Evolutionary conservation across 2,888 invertebrate species (phyloP).

Genomic region (Acanthoscelides obtectus): DNA sequence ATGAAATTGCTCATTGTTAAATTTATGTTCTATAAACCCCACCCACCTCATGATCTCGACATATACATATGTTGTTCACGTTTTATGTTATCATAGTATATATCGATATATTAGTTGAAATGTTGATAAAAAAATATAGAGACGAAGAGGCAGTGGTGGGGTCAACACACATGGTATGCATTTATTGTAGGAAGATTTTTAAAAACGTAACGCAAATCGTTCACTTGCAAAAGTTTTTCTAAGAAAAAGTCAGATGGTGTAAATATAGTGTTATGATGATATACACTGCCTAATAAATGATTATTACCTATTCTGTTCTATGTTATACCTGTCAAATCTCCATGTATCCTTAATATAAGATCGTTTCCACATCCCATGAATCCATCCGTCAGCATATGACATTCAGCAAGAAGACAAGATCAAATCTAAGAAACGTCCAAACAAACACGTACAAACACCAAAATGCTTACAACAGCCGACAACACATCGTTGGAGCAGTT

Average conservation of each 20-base stretch:
- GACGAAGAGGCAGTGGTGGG: slow-evolving; percentile 3
- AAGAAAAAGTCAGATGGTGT: slow-evolving; percentile 42
- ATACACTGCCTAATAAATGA: slow-evolving; percentile 50
- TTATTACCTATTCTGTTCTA: slow-evolving; percentile 31
- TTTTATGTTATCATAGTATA: slow-evolving; percentile 9
- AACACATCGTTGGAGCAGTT: too few species aligned
- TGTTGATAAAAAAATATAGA: slow-evolving; percentile 26
- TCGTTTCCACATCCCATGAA: too few species aligned
- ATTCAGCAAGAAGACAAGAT: too few species aligned
- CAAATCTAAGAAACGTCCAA: too few species aligned
- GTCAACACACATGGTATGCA: background rate
- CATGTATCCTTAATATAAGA: too few species aligned
- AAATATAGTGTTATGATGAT: slow-evolving; percentile 50
- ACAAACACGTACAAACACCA: too few species aligned
- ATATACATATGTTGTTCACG: slow-evolving; percentile 15
- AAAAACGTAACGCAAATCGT: slow-evolving; percentile 30
- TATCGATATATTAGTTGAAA: slow-evolving; percentile 14
- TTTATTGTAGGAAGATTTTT: slow-evolving; percentile 26
- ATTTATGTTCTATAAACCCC: slow-evolving; percentile 34
- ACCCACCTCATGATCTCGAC: slow-evolving; percentile 25
- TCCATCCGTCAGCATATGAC: too few species aligned
- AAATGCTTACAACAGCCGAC: too few species aligned
- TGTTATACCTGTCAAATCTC: background rate
- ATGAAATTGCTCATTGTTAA: slow-evolving; percentile 42
- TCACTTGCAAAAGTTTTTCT: slow-evolving; percentile 39